A percentile compares a stretch with the other conserved stretches of the same genome.
Conservation (phyloP, 2,888 invertebrate genomes). For the Drosophila hamatofila region DNA sequence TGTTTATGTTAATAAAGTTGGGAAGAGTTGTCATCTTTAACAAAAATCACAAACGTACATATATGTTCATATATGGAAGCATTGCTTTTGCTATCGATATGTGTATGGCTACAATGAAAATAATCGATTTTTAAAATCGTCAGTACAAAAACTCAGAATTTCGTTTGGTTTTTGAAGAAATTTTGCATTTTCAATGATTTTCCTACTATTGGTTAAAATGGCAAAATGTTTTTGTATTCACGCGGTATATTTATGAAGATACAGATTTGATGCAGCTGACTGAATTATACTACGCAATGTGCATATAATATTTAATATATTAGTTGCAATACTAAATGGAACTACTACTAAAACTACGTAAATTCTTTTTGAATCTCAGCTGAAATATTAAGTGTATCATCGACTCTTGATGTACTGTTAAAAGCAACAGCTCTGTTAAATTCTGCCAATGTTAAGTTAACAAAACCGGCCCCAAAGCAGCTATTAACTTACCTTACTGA, state of each 20-base stretch:
- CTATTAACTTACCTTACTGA: not conserved
- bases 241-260: too few relatives aligned
- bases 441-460: not conserved
- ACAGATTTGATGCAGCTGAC: too few relatives aligned
- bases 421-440: not conserved
- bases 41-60: not conserved
- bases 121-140: not conserved
- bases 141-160: not conserved
- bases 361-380: too few relatives aligned
- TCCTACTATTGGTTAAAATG: not conserved
- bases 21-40: slow-evolving; percentile 29
- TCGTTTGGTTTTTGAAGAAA: not conserved
- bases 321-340: too few relatives aligned
- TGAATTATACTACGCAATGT: too few relatives aligned
- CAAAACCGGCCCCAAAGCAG: not conserved
- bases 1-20: slow-evolving; percentile 5
- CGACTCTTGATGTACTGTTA: not conserved
- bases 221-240: too few relatives aligned
- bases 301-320: too few relatives aligned
- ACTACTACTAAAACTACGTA: too few relatives aligned
- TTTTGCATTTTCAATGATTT: not conserved
- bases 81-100: not conserved
- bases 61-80: not conserved
- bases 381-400: not conserved
- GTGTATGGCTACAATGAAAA: not conserved